Evolutionary conservation across 1,140 invertebrate genomes (phyloP).

Genomic region (Drosophila ogumai): DNA sequence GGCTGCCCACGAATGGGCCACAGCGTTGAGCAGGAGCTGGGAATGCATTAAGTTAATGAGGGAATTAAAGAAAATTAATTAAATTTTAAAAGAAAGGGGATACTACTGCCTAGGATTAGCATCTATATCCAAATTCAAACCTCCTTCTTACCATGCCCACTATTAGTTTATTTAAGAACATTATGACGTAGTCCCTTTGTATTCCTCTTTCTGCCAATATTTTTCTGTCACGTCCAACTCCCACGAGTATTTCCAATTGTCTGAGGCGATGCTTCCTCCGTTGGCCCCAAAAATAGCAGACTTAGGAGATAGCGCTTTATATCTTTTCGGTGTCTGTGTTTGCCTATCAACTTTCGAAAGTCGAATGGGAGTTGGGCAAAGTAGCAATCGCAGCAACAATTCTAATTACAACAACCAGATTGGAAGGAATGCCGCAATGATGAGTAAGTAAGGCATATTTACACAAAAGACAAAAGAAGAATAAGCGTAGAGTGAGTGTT

Average conservation of each 20-base stretch:
- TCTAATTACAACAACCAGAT: conserved; percentile 44
- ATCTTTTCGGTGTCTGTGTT: conserved; percentile 58
- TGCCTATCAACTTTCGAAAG: conserved; percentile 70
- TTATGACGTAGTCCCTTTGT: conserved; percentile 30
- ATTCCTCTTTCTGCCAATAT: conserved; percentile 1
- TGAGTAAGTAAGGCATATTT: conserved; percentile 53
- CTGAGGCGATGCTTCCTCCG: conserved; percentile 52
- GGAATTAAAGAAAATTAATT: neutral
- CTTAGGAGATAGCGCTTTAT: conserved; percentile 45
- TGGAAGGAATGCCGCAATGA: conserved; percentile 44
- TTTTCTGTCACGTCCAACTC: conserved; percentile 43
- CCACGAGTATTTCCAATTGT: conserved; percentile 42
- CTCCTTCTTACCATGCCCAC: conserved; percentile 46
- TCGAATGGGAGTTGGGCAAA: conserved; percentile 54
- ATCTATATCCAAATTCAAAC: neutral
- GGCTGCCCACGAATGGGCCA: conserved; percentile 22
- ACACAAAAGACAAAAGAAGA: conserved; percentile 36
- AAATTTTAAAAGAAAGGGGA: neutral
- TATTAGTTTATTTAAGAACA: conserved; percentile 48
- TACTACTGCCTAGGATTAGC: neutral
- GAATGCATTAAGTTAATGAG: neutral
- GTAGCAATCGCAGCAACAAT: conserved; percentile 37
- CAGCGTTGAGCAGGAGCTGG: conserved; percentile 51
- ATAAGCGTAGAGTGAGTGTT: conserved; percentile 10
- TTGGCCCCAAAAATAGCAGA: conserved; percentile 55